Evolutionary conservation across 2,113 vertebrate genomes (phyloP), one percentile per base, ranked within the genome.

Genomic region (Capreolus pygargus): DNA sequence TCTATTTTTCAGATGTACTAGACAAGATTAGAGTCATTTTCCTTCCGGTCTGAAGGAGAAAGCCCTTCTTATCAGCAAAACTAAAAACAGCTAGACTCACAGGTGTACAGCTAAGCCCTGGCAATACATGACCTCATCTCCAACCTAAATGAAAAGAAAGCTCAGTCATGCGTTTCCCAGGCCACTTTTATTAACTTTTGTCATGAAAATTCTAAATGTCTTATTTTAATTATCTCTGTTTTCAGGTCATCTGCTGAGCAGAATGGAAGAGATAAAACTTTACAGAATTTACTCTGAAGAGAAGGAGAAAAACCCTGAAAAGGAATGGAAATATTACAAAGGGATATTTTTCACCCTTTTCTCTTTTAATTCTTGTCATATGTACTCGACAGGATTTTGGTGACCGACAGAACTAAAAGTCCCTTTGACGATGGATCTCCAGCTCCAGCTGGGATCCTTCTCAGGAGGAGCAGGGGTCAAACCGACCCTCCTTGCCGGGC

Each of bases 141-240:
- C 74, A 82, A 27, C 33, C 87, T 86, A 97, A 83, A 96, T 79
- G 90, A 70, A 97, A 74, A 28, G 81, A 92, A 86, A 97, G 92
- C 64, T 60, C 91, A 8, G 87, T 67, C 83, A 87, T 93, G 85
- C 81, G 76, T 97, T 93, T 76, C 81, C 74, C 47, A 60, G 89
- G 61, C 57, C 61, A 96, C 78, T 97, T 81, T 61, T 95, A 97
- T 96, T 97, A 91, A 97, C 58, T 57, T 94, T 94, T 94, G 43
- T 93, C 94, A 58, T 94, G 87, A 78, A 94, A 86, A 13, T 95
- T 91, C 19, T 76, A 15, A 1, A 25, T 89, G 54, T 60, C 43
- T 27, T 88, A 94, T 83, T 95, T 52, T 36, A 84, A 97, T 85
- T 25, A 21, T 95, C 97, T 97, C 94, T 6, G 76, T 97, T 97